Percentiles rank a stretch among this genome's conserved stretches.
Conservation (phyloP, 2,888 invertebrate genomes). For the Nomada fabriciana region DNA sequence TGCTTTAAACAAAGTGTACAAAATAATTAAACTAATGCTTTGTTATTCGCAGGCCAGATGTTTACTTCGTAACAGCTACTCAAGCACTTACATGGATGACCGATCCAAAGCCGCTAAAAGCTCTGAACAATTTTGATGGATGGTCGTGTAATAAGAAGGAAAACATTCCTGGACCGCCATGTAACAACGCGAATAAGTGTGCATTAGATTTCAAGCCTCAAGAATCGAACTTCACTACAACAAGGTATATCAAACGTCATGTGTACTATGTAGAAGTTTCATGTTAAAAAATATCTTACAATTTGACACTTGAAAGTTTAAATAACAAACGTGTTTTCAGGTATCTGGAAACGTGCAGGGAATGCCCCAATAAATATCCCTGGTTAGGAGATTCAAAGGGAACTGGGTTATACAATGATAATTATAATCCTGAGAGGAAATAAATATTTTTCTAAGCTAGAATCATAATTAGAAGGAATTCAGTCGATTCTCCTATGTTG, state of each 20-base stretch:
- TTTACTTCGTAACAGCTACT: conserved; percentile 94
- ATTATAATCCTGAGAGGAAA: conserved; percentile 90
- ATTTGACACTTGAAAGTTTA: not conserved
- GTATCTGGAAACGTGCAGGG: conserved; percentile 94
- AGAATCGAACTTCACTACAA: conserved; percentile 91
- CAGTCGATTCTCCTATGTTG: conserved; percentile 53
- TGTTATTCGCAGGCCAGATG: conserved; percentile 89
- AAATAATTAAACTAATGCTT: not conserved
- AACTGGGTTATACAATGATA: conserved; percentile 91
- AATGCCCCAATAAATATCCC: conserved; percentile 94
- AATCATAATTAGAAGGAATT: conserved; percentile 55
- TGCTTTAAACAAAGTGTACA: not conserved
- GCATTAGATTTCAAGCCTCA: conserved; percentile 92
- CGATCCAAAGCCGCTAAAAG: conserved; percentile 90
- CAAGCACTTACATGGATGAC: conserved; percentile 97
- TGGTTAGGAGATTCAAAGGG: conserved; percentile 96
- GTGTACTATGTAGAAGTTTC: not conserved
- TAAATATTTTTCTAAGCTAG: conserved; percentile 63
- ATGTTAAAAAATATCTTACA: not conserved
- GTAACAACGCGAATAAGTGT: conserved; percentile 93
- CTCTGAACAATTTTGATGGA: conserved; percentile 90
- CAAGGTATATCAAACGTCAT: conserved; percentile 84
- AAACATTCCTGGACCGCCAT: conserved; percentile 90
- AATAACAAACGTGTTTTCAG: conserved; percentile 81
- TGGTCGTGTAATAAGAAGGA: conserved; percentile 92